A percentile compares a stretch with the other conserved stretches of the same genome.
These are phyloP conservation scores for Zonitis immaculata DNA, from an alignment of 2,888 invertebrate species.

Conservation along the genomic window DNA sequence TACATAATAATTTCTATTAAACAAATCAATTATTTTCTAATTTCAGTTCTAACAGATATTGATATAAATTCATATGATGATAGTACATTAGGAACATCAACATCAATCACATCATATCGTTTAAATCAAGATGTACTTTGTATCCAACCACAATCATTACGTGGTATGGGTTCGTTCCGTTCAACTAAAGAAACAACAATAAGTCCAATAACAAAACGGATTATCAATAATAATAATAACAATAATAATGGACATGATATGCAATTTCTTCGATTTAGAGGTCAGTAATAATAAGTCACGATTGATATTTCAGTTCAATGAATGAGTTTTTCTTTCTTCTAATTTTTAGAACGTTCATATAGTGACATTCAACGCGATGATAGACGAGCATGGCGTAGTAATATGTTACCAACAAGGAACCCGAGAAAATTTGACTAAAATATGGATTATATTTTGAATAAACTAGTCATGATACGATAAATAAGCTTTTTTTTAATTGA, in stretches of 20 bases:
- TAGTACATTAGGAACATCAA: constrained; percentile 42
- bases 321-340: too few relatives aligned
- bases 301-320: too few relatives aligned
- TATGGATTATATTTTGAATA: too few relatives aligned
- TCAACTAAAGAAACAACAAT: constrained; percentile 35
- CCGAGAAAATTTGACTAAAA: not conserved
- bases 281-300: too few relatives aligned
- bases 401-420: not conserved
- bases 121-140: constrained; percentile 45
- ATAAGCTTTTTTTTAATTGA: too few relatives aligned
- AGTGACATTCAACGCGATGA: constrained; percentile 55
- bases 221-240: constrained; percentile 33
- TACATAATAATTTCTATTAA: too few relatives aligned
- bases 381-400: constrained; percentile 38
- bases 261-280: constrained; percentile 48
- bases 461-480: too few relatives aligned
- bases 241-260: constrained; percentile 34
- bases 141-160: constrained; percentile 43
- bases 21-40: too few relatives aligned
- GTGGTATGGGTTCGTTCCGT: constrained; percentile 43
- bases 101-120: constrained; percentile 45
- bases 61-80: constrained; percentile 53
- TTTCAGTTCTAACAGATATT: constrained; percentile 56
- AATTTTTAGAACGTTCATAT: constrained; percentile 55
- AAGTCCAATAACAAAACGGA: too few relatives aligned